These are phyloP conservation scores for Varanus komodoensis DNA, from an alignment of 2,113 vertebrate genomes.

Conservation along the genomic window DNA sequence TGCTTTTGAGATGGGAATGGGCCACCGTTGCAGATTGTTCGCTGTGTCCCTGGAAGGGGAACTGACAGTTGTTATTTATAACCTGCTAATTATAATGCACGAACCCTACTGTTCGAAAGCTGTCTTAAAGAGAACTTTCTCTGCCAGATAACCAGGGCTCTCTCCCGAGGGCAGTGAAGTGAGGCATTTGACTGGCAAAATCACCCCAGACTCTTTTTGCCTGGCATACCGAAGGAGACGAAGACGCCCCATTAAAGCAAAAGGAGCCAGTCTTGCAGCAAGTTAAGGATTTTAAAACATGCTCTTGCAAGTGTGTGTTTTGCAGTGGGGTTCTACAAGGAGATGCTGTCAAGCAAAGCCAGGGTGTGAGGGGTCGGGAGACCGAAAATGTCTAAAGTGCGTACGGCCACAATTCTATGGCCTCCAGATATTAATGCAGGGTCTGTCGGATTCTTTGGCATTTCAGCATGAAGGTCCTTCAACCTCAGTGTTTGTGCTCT, in stretches of 20 bases:
- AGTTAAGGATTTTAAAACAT: neutral
- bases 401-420: neutral
- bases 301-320: neutral
- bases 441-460: too few species aligned
- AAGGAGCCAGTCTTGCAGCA: neutral
- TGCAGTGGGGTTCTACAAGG: neutral
- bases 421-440: too few species aligned
- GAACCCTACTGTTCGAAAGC: neutral
- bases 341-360: neutral
- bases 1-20: neutral
- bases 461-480: too few species aligned
- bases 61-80: constrained; percentile 2
- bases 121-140: neutral
- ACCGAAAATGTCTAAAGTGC: neutral
- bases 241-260: too few species aligned
- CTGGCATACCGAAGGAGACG: neutral
- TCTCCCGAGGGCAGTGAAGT: neutral
- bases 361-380: neutral
- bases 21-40: rapidly evolving
- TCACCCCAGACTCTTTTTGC: neutral
- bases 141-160: neutral
- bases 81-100: neutral
- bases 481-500: too few species aligned
- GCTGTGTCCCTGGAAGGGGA: neutral
- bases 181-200: neutral